Conservation (phyloP, 53 echinoderm and acorn worm genomes). For the Astropecten irregularis region DNA sequence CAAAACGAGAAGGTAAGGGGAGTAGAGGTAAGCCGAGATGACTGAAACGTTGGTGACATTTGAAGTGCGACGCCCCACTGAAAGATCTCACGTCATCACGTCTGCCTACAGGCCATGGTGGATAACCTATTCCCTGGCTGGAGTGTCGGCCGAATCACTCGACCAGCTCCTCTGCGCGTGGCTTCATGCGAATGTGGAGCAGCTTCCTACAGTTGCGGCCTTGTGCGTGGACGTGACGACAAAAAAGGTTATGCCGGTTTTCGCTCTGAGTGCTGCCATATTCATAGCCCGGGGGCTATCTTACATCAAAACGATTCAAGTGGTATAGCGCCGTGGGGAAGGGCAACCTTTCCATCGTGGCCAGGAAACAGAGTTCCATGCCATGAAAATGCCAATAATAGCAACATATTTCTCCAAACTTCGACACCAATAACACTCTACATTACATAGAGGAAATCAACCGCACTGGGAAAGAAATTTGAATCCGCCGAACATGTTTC, state of each 20-base stretch:
- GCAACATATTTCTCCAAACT: too few species aligned
- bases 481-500: too few species aligned
- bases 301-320: background rate
- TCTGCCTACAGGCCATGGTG: background rate
- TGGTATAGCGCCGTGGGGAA: background rate
- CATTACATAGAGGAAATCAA: too few species aligned
- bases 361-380: too few species aligned
- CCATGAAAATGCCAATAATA: too few species aligned
- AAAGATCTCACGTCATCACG: slow-evolving; percentile 33
- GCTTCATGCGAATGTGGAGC: background rate
- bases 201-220: background rate
- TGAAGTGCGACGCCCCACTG: background rate
- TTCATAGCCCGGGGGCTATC: slow-evolving; percentile 6
- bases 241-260: slow-evolving; percentile 12
- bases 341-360: background rate
- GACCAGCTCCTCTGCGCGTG: background rate
- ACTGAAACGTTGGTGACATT: too few species aligned
- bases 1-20: background rate
- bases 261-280: background rate
- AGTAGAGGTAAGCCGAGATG: background rate
- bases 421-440: too few species aligned
- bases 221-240: slow-evolving; percentile 22
- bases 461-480: too few species aligned
- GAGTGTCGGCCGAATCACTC: slow-evolving; percentile 1
- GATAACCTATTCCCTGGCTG: slow-evolving; percentile 1